Evolutionary conservation across 1,140 invertebrate genomes (phyloP).

Genomic region (Helicoverpa armigera): DNA sequence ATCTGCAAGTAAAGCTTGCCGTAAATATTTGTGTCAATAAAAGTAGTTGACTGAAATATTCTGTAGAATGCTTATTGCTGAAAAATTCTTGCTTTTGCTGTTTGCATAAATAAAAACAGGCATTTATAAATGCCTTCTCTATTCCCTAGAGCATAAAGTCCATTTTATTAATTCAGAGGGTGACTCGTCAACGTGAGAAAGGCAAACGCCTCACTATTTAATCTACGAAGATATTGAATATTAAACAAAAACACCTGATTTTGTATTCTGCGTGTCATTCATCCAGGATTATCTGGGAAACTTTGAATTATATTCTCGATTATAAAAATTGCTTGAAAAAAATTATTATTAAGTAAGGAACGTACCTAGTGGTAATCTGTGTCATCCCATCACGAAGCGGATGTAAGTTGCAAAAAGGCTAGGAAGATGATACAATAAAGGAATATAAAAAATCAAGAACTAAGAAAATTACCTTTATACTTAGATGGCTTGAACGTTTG

Average conservation of each 20-base stretch:
- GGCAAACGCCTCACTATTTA: neutral
- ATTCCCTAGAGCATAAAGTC: neutral
- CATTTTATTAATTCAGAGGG: neutral
- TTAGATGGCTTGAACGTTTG: too few species aligned
- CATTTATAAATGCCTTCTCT: neutral
- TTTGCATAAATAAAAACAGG: neutral
- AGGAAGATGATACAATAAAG: too few species aligned
- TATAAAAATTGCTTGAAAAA: neutral
- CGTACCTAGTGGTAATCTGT: too few species aligned
- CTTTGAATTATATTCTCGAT: conserved; percentile 4
- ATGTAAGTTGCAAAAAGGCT: too few species aligned
- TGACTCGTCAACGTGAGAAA: neutral
- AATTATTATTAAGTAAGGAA: too few species aligned
- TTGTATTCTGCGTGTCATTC: neutral
- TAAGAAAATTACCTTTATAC: too few species aligned
- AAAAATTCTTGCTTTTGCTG: neutral
- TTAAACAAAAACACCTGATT: neutral
- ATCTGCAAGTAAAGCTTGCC: too few species aligned
- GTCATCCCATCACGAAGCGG: too few species aligned
- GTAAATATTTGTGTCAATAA: too few species aligned
- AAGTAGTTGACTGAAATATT: too few species aligned
- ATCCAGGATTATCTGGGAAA: conserved; percentile 13
- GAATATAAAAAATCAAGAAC: too few species aligned
- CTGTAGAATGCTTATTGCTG: neutral
- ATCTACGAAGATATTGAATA: neutral